phyloP scores from a whole-genome alignment of 2,888 invertebrate genomes.

The Heliconius sara region DNA sequence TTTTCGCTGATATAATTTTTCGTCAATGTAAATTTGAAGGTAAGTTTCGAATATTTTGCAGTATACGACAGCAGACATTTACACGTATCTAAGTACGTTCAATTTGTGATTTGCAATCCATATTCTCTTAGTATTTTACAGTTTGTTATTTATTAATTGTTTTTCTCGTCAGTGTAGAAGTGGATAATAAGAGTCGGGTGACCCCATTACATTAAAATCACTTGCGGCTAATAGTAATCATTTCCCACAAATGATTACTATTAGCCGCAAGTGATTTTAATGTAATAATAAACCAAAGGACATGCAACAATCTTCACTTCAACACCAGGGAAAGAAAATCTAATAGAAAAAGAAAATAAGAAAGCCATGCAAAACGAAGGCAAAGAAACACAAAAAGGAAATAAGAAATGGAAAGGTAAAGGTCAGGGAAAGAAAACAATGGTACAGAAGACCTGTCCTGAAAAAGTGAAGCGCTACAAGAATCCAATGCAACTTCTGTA shows the following conservation, averaged over 20 bases:
- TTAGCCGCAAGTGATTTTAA: conserved; percentile 37
- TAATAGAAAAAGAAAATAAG: conserved; percentile 53
- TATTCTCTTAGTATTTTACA: conserved; percentile 3
- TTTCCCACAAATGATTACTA: conserved; percentile 49
- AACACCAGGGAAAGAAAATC: conserved; percentile 53
- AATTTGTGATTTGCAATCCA: conserved; percentile 2
- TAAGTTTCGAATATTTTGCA: conserved; percentile 49
- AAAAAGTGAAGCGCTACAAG: conserved; percentile 48
- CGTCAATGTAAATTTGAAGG: conserved; percentile 46
- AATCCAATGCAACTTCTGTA: conserved; percentile 47
- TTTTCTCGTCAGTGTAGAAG: conserved; percentile 45
- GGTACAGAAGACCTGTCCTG: conserved; percentile 46
- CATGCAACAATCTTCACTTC: conserved; percentile 54
- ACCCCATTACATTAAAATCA: too few relatives aligned
- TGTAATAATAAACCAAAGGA: conserved; percentile 46
- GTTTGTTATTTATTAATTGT: conserved; percentile 38
- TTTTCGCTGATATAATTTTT: conserved; percentile 48
- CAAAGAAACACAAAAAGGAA: conserved; percentile 41
- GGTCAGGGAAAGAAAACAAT: conserved; percentile 48
- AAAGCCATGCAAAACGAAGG: conserved; percentile 45
- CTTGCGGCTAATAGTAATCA: too few relatives aligned
- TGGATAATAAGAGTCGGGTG: conserved; percentile 49
- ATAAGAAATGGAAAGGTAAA: conserved; percentile 46
- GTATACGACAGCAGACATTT: conserved; percentile 47
- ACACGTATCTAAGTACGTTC: not conserved